Base-by-base conservation (phyloP, 1,140 invertebrate genomes). In the Heliothis virescens region DNA sequence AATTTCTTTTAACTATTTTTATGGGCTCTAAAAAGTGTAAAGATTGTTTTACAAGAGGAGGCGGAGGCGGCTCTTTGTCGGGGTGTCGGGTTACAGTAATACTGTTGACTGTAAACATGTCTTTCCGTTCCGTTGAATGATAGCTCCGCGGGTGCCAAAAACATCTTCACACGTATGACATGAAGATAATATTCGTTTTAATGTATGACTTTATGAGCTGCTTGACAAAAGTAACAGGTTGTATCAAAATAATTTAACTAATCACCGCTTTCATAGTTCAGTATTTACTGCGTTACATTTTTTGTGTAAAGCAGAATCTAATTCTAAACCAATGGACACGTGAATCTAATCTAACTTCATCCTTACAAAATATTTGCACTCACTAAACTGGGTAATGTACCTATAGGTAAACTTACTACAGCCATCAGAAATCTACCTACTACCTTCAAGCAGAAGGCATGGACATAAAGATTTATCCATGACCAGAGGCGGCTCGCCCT, bases 1-100 rank as follows among this genome's bases (percentile, higher is more conserved):
- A 91, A 91, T 91, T 90, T 93, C 92, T 94, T 93, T 94, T 87
- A 90, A 92, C 91, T 93, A 93, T 94, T 94, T 94, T 94, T 92
- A 94, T 91, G 89, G 82, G 89, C 90, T 88, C 78, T 93, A 92
- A 93, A 92, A 92, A 90, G 83, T 92, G 91, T 92, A 89, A 90
- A 92, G 90, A 91, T 93, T 90, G 90, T 90, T 91, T 94, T 94
- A 94, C 92, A 93, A 86, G 90, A 90, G 91, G 90, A 90, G 84
- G 89, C 86, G 85, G 86, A 89, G 89, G 89, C 91, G 91, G 91
- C 89, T 92, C 91, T 93, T 93, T 93, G 92, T 91, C 87, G 85
- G 79, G 84, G 88, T 92, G 85, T 93, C 90, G 84, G 71, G 84
- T 94, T 92, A 85, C 91, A 82, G 77, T 80, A 77, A 82, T 82